Conservation (phyloP, 2,797 vertebrate species). For the Euphonia xanthogaster region DNA sequence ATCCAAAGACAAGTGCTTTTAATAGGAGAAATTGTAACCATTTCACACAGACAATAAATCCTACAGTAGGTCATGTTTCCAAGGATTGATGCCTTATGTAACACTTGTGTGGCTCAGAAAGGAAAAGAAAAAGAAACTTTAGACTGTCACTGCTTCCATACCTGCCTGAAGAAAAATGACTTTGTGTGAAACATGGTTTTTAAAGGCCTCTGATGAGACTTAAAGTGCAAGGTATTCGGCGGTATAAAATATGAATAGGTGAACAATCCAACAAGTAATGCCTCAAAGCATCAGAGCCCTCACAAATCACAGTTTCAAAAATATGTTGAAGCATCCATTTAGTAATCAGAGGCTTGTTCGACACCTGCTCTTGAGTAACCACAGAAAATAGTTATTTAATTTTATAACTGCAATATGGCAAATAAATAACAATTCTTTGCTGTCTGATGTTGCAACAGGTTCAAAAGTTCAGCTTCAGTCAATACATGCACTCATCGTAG, state of each 20-base stretch:
- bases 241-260: conserved; percentile 66
- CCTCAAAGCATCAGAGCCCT: conserved; percentile 25
- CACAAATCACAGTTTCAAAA: conserved; percentile 72
- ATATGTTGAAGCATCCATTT: conserved; percentile 64
- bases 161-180: conserved; percentile 28
- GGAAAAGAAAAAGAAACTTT: conserved; percentile 18
- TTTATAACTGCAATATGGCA: conserved; percentile 69
- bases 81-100: neutral
- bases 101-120: neutral
- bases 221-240: conserved; percentile 53
- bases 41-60: neutral
- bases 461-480: conserved; percentile 72
- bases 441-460: conserved; percentile 67
- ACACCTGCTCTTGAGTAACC: conserved; percentile 62
- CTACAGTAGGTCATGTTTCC: neutral
- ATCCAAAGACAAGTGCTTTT: neutral
- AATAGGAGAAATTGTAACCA: neutral
- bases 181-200: conserved; percentile 40
- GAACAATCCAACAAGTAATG: conserved; percentile 61
- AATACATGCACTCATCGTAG: conserved; percentile 50
- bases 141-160: neutral
- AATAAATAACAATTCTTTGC: conserved; percentile 69
- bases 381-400: conserved; percentile 68
- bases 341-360: conserved; percentile 58
- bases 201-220: conserved; percentile 60